Base-by-base conservation (phyloP, 2,113 vertebrate species). In the Paralichthys olivaceus region DNA sequence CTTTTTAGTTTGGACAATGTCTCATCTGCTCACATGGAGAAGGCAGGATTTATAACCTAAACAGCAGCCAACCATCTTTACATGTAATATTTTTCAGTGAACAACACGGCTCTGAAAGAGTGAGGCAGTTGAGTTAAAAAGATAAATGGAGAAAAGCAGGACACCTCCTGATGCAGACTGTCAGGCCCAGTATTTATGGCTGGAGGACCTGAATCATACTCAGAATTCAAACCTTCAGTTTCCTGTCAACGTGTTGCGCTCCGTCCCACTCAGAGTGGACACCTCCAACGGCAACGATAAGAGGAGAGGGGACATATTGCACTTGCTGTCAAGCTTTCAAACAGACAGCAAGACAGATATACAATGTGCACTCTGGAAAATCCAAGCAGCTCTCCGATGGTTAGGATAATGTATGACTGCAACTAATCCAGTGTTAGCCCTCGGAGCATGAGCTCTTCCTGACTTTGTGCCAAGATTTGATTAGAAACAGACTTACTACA, bases 401-500 rank as follows among this genome's bases (percentile, higher is more conserved):
- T 87, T 84, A 63, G 77, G 70, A 83, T 85, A 88, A 91, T 87
- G 78, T 83, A 87, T 76, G 84, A 89, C 87, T 87, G 80, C 70
- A 77, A 78, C 87, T 87, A 86, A 87, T 90, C 76, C 61, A 77
- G 60, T 23, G 75, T 78, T 61, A 73, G 77, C 72, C 79, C 70
- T 84, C 79, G 68, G 74, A 84, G 87, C 72, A 71, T 56, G 83
- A 85, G 75, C 77, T 69, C 89, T 70, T 53, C 76, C 78, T 87
- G 88, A 83, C 68, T 63, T 28, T 7, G 65, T 63, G 81, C 87
- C 88, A 87, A 58, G 63, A 77, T 72, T 78, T 91, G 88, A 91
- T 93, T 83, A 81, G 81, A 88, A 91, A 84, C 91, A 91, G 91
- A 19, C 68, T 73, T 55, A 47, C 79, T 84, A 76, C 72, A 83